Percentiles rank a stretch among this genome's conserved stretches.
Evolutionary conservation across 1,140 invertebrate genomes (phyloP).

Genomic region (Grapholita molesta): DNA sequence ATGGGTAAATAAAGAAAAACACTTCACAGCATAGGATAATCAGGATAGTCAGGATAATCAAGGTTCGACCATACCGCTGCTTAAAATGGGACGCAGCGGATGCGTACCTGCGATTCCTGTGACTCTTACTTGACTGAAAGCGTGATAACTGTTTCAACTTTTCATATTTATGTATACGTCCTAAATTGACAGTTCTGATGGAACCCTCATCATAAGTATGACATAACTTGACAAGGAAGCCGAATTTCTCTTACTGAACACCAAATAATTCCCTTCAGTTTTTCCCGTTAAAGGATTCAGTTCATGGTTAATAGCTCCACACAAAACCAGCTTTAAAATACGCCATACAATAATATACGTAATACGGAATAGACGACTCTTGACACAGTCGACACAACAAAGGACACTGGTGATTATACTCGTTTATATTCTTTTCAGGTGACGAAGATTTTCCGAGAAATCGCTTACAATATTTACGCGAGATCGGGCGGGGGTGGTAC

Average conservation of each 20-base stretch:
- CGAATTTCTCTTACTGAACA: background rate
- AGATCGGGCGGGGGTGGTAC: conserved; percentile 93
- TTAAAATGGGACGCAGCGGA: too few species aligned
- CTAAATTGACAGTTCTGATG: background rate
- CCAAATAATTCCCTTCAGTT: background rate
- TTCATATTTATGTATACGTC: background rate
- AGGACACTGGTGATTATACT: background rate
- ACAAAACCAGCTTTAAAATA: background rate
- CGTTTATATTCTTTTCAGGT: conserved; percentile 37
- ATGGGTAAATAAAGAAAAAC: too few species aligned
- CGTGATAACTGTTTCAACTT: too few species aligned
- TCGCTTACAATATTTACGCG: conserved; percentile 88
- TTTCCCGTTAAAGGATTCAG: too few species aligned
- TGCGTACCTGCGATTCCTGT: too few species aligned
- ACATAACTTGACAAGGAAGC: background rate
- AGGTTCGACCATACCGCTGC: too few species aligned
- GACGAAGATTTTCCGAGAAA: conserved; percentile 85
- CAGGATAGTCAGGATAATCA: too few species aligned
- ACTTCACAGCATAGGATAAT: too few species aligned
- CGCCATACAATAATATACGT: background rate
- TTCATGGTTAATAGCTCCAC: too few species aligned
- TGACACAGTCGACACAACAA: background rate
- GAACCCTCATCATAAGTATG: background rate
- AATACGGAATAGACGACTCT: background rate
- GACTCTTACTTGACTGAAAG: too few species aligned